A percentile compares a stretch with the other conserved stretches of the same genome.
phyloP scores from a whole-genome alignment of 2,797 vertebrate genomes.

The Poecilia gillii region DNA sequence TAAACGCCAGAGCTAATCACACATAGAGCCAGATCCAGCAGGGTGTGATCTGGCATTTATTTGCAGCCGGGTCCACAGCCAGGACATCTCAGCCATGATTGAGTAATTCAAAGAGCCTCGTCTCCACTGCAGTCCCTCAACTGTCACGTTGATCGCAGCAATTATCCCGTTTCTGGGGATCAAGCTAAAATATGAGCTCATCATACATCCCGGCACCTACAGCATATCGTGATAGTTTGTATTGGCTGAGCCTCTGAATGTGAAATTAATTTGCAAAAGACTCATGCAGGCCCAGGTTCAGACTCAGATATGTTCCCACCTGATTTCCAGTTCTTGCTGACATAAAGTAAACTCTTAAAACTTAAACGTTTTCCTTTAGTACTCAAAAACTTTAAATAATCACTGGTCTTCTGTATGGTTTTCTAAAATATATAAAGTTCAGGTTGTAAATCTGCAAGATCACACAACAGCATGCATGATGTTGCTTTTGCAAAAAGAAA shows the following conservation, averaged over 20 bases:
- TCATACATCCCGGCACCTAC: conserved; percentile 36
- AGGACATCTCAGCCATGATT: conserved; percentile 57
- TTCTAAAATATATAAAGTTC: not conserved
- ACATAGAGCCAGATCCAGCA: conserved; percentile 61
- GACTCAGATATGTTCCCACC: conserved; percentile 28
- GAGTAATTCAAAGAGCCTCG: conserved; percentile 60
- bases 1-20: conserved; percentile 66
- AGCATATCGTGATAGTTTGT: conserved; percentile 29
- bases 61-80: conserved; percentile 52
- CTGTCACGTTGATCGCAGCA: conserved; percentile 55
- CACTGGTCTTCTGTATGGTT: not conserved
- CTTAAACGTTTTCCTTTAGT: conserved; percentile 16
- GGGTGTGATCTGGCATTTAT: conserved; percentile 73
- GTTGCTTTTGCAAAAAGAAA: not conserved
- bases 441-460: not conserved
- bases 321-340: conserved; percentile 33
- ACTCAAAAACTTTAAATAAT: not conserved
- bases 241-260: conserved; percentile 26
- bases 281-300: conserved; percentile 44
- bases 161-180: conserved; percentile 53
- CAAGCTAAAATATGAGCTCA: conserved; percentile 59
- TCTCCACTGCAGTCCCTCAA: conserved; percentile 43
- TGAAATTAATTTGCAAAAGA: conserved; percentile 56
- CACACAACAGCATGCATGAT: not conserved
- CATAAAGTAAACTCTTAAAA: conserved; percentile 34